phyloP scores from a whole-genome alignment of 2,888 invertebrate species.

The Ophion costatus region DNA sequence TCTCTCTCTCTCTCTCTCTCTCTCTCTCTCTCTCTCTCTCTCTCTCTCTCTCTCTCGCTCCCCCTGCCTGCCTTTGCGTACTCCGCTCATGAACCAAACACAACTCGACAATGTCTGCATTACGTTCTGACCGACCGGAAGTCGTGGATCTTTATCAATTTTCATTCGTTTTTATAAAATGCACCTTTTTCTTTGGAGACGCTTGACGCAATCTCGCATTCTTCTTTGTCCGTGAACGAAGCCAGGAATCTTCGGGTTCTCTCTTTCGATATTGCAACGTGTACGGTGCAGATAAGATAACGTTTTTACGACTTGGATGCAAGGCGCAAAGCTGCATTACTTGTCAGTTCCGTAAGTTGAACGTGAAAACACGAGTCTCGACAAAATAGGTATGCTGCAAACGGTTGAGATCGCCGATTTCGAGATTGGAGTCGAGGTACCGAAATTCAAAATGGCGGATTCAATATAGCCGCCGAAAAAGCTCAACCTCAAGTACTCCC shows the following conservation, averaged over 20 bases:
- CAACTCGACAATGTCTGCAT: slow-evolving; percentile 41
- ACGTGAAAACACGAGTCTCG: background rate
- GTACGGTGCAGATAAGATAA: background rate
- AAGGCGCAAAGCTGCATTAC: background rate
- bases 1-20: slow-evolving; percentile 11
- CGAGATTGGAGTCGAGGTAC: background rate
- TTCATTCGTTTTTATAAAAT: slow-evolving; percentile 66
- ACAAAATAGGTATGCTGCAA: background rate
- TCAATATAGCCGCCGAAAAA: background rate
- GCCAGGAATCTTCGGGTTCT: background rate
- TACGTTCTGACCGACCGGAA: slow-evolving; percentile 53
- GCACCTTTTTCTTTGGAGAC: slow-evolving; percentile 48
- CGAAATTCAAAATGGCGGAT: background rate
- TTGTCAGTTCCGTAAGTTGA: background rate
- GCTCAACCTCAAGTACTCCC: background rate
- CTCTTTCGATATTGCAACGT: background rate
- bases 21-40: slow-evolving; percentile 10
- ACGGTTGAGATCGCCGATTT: background rate
- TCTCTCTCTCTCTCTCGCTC: slow-evolving; percentile 7
- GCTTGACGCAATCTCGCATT: background rate
- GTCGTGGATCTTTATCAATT: slow-evolving; percentile 78
- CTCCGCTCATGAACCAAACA: slow-evolving; percentile 30
- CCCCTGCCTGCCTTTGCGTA: background rate
- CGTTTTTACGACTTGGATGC: background rate
- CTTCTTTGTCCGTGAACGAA: background rate